phyloP scores from a whole-genome alignment of 2,888 invertebrate genomes.

The Schizotus pectinicornis region DNA sequence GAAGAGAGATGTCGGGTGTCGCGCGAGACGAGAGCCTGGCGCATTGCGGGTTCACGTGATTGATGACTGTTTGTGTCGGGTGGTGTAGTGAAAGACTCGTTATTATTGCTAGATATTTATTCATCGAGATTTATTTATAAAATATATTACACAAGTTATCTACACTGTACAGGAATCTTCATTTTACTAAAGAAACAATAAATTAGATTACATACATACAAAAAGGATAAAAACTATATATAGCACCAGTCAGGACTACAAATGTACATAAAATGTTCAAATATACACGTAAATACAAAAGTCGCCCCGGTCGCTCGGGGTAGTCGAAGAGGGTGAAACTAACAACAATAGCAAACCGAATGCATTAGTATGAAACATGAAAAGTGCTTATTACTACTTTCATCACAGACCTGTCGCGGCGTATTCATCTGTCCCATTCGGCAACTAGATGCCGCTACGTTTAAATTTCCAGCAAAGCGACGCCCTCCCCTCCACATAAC shows the following conservation, averaged over 20 bases:
- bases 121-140: conserved; percentile 59
- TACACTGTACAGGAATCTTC: conserved; percentile 59
- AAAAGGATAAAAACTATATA: conserved; percentile 55
- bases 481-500: not conserved
- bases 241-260: conserved; percentile 60
- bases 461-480: conserved; percentile 35
- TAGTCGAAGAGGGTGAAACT: conserved; percentile 37
- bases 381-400: conserved; percentile 48
- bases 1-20: too few species aligned
- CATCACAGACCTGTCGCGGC: conserved; percentile 53
- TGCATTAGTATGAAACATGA: conserved; percentile 25
- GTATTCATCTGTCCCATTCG: conserved; percentile 44
- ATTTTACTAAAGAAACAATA: conserved; percentile 51
- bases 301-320: conserved; percentile 26
- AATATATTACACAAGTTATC: conserved; percentile 62
- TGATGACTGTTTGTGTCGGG: not conserved
- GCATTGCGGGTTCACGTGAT: not conserved
- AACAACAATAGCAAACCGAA: conserved; percentile 47
- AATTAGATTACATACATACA: conserved; percentile 54
- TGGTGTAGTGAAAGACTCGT: too few species aligned
- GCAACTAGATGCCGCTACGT: conserved; percentile 35
- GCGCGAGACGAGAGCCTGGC: not conserved
- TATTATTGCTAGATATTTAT: conserved; percentile 55
- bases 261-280: conserved; percentile 50
- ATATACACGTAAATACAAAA: conserved; percentile 51